Conservation (phyloP, 92 coral and sea anemone genomes). For the Paragorgia papillata region DNA sequence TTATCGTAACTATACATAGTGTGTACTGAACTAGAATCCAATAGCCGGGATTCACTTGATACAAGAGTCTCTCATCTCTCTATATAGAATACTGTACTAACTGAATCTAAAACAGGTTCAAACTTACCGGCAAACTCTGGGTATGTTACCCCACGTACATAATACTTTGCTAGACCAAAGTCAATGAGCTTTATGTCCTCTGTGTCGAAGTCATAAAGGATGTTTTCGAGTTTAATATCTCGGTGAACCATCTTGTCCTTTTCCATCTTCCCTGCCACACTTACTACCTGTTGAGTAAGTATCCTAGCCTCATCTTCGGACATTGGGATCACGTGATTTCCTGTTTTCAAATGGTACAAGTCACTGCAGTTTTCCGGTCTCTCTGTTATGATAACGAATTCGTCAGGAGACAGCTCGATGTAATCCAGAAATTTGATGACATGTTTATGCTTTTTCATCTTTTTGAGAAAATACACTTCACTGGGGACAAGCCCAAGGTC, state of each 20-base stretch:
- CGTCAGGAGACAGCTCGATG: not conserved
- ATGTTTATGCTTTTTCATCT: constrained; percentile 5
- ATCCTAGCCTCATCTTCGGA: not conserved
- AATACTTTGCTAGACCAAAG: constrained; percentile 11
- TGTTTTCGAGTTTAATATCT: constrained; percentile 7
- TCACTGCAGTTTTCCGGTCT: constrained; percentile 5
- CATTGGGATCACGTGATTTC: not conserved
- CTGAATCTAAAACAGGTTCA: not conserved
- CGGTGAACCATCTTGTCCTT: constrained; percentile 12
- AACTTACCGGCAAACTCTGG: not conserved
- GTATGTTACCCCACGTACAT: not conserved
- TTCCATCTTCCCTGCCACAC: not conserved
- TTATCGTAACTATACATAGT: too few relatives aligned
- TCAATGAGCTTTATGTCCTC: constrained; percentile 14
- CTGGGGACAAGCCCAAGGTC: constrained; percentile 8
- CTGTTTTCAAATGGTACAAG: not conserved
- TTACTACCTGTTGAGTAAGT: not conserved
- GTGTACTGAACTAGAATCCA: too few relatives aligned
- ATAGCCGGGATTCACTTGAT: too few relatives aligned
- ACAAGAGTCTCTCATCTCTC: too few relatives aligned
- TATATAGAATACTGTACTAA: not conserved
- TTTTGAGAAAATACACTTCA: constrained; percentile 1
- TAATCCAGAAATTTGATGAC: not conserved
- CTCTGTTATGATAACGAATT: not conserved
- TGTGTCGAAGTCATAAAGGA: constrained; percentile 12